phyloP scores from a whole-genome alignment of 2,113 vertebrate genomes.

The Microtus ochrogaster region DNA sequence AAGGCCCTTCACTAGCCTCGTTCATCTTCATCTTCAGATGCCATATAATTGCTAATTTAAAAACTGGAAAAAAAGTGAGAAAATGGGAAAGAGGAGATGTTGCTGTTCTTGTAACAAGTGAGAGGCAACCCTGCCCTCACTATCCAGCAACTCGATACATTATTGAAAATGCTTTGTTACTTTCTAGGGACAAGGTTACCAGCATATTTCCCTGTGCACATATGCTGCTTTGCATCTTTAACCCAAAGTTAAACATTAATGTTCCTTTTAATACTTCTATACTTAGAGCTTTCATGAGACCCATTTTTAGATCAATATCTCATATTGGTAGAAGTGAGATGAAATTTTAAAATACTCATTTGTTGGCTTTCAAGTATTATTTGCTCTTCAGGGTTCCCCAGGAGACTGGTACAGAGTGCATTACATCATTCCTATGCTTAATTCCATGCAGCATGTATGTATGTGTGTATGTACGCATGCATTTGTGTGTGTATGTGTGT shows the following conservation, averaged over 20 bases:
- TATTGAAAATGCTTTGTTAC: not conserved
- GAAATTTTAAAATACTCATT: constrained; percentile 3
- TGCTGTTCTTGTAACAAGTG: not conserved
- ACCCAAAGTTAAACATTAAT: not conserved
- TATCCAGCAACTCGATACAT: not conserved
- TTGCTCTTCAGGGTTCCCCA: not conserved
- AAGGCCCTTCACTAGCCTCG: not conserved
- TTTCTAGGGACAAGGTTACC: not conserved
- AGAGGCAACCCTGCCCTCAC: not conserved
- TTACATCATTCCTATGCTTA: not conserved
- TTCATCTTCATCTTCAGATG: not conserved
- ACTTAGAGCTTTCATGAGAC: not conserved
- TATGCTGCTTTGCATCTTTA: not conserved
- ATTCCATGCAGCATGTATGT: not conserved
- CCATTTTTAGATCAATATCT: constrained; percentile 26
- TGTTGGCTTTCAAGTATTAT: not conserved
- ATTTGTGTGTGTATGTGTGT: not conserved
- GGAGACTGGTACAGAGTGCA: not conserved
- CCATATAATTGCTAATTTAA: not conserved
- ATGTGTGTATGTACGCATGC: not conserved
- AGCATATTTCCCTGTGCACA: not conserved
- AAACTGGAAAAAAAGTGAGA: not conserved
- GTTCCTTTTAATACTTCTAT: constrained; percentile 5
- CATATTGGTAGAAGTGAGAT: not conserved
- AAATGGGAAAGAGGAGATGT: not conserved